Evolutionary conservation across 1,140 invertebrate species (phyloP).

Genomic region (Anadara kagoshimensis): DNA sequence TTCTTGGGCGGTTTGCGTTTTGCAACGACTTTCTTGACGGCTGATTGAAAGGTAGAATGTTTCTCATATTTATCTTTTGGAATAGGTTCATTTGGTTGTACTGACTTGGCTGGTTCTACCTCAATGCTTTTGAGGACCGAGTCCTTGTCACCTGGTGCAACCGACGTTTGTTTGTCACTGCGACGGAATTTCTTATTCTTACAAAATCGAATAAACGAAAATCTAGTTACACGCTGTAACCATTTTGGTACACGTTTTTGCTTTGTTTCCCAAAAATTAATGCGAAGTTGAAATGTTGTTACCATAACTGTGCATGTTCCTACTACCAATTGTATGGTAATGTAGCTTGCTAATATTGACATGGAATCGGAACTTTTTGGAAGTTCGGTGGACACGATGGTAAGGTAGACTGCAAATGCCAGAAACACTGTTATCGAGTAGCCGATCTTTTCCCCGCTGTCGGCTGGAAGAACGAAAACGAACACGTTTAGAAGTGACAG

Average conservation of each 20-base stretch:
- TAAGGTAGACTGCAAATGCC: constrained; percentile 78
- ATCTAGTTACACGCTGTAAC: background rate
- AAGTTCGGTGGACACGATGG: constrained; percentile 77
- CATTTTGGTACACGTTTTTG: background rate
- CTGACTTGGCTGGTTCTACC: background rate
- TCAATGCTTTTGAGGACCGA: background rate
- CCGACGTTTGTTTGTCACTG: background rate
- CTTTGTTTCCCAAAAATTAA: background rate
- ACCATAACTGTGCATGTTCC: constrained; percentile 12
- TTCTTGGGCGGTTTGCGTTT: too few relatives aligned
- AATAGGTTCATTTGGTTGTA: background rate
- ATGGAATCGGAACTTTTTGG: constrained; percentile 76
- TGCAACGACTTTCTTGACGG: background rate
- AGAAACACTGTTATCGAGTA: constrained; percentile 77
- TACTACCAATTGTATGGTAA: constrained; percentile 21
- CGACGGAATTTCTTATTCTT: background rate
- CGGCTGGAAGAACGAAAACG: constrained; percentile 78
- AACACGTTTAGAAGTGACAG: constrained; percentile 76
- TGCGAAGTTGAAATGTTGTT: constrained; percentile 12
- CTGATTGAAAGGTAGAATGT: background rate
- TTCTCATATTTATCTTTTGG: too few relatives aligned
- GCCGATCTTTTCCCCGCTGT: constrained; percentile 77
- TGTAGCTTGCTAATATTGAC: constrained; percentile 66
- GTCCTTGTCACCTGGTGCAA: background rate
- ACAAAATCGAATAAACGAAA: background rate